Evolutionary conservation across 2,113 vertebrate genomes (phyloP).

Genomic region (Microtus richardsoni): DNA sequence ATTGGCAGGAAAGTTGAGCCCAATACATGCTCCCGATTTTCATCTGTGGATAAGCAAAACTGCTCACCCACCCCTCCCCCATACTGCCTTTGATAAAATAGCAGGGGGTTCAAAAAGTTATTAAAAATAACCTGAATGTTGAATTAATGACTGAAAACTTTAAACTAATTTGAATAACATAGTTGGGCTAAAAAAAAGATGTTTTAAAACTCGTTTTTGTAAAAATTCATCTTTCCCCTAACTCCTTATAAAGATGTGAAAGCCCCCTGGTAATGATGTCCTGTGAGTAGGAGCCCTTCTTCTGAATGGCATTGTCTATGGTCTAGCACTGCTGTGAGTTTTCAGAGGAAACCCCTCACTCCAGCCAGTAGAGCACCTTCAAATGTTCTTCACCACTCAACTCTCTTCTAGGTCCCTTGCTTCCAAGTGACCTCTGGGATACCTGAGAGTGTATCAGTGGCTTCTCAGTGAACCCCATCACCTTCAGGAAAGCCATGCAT

Average conservation of each 20-base stretch:
- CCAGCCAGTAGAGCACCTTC: rapidly evolving
- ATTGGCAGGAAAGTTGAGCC: neutral
- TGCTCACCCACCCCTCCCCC: too few species aligned
- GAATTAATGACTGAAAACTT: neutral
- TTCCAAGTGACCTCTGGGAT: rapidly evolving
- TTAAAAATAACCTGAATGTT: neutral
- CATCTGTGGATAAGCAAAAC: neutral
- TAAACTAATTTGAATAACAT: neutral
- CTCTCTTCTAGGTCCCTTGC: neutral
- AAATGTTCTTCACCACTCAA: rapidly evolving
- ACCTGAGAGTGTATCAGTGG: neutral
- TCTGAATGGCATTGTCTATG: rapidly evolving
- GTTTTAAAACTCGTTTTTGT: neutral
- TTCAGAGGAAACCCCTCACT: neutral
- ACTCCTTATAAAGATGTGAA: neutral
- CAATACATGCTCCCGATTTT: rapidly evolving
- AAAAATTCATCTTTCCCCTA: neutral
- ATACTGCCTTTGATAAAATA: neutral
- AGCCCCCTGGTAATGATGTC: neutral
- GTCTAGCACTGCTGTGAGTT: rapidly evolving
- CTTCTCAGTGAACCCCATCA: rapidly evolving
- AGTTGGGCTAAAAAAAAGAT: neutral
- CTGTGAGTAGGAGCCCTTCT: neutral
- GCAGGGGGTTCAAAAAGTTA: neutral
- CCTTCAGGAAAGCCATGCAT: rapidly evolving